Conservation (phyloP, 2,797 vertebrate genomes). For the Serranus cabrilla region DNA sequence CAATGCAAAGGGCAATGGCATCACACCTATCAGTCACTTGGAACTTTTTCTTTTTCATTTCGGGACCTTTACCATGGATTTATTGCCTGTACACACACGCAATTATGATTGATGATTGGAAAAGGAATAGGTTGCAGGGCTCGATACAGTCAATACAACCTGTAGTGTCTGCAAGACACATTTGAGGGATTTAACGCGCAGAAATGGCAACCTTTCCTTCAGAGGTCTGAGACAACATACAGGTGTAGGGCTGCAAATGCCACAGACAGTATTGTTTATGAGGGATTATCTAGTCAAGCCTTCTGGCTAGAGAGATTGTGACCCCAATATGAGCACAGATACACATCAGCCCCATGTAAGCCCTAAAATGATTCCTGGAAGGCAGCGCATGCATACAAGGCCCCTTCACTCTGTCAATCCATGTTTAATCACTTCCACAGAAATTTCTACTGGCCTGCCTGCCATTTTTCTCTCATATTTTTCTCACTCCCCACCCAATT, state of each 20-base stretch:
- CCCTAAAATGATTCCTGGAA: slow-evolving; percentile 77
- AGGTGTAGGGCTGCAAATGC: slow-evolving; percentile 77
- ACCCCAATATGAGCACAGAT: slow-evolving; percentile 85
- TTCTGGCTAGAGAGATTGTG: slow-evolving; percentile 73
- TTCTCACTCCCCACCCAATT: slow-evolving; percentile 57
- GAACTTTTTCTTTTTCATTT: slow-evolving; percentile 58
- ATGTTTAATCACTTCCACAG: slow-evolving; percentile 79
- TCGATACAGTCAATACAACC: slow-evolving; percentile 55
- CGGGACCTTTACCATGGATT: slow-evolving; percentile 72
- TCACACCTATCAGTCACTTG: slow-evolving; percentile 63
- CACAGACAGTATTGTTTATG: slow-evolving; percentile 84
- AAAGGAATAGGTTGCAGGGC: slow-evolving; percentile 42
- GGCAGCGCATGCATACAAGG: slow-evolving; percentile 72
- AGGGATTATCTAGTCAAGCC: slow-evolving; percentile 82
- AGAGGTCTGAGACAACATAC: slow-evolving; percentile 52
- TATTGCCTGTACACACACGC: slow-evolving; percentile 47
- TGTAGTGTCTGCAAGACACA: slow-evolving; percentile 42
- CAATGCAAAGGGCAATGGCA: slow-evolving; percentile 66
- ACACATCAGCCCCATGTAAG: slow-evolving; percentile 80
- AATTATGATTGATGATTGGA: slow-evolving; percentile 74
- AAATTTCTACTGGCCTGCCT: slow-evolving; percentile 63
- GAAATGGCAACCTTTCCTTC: slow-evolving; percentile 65
- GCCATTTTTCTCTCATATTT: slow-evolving; percentile 63
- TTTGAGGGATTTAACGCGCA: slow-evolving; percentile 62
- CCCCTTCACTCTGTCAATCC: slow-evolving; percentile 72